Base-by-base conservation (phyloP, 2,113 vertebrate species). In the Leucoraja erinaceus region DNA sequence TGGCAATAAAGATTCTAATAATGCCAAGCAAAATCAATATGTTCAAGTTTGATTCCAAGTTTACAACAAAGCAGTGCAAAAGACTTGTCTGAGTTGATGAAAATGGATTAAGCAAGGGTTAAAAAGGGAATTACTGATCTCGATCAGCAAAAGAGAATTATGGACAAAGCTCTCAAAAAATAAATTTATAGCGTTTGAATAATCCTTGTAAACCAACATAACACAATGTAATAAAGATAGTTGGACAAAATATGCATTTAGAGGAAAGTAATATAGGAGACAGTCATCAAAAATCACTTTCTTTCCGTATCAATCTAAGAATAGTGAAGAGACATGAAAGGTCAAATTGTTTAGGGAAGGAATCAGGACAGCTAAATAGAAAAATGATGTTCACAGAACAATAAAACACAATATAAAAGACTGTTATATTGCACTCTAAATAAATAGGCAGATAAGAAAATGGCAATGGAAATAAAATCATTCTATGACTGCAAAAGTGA, bases 311-410 rank as follows among this genome's bases (percentile, higher is more conserved):
- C 20, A 56, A 83, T 56, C 79, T 25, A 25, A 7, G 79, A 56
- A 56, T 54, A 47, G 14, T 18, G 79, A 47, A 47, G 14, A 18
- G 77, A 54, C 5, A 20, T 78, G 31, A 38, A 78, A 78, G 31
- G n/a, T 78, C 16, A 16, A 0, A 12, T 11, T 47, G 11, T 0
- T 54, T 79, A 79, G 10, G 18, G 10, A 25, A 83, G 79, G 47
- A 56, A 56, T 56, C 47, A 79, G 38, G 79, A 56, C 38, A 83
- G 47, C 79, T 83, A 83, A 83, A 83, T 83, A 83, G 79, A 83
- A 25, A 56, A 83, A 56, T 38, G 38, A 79, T 22, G 20, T 10
- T 56, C 47, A 54, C 38, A 56, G 47, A 83, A 83, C 20, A 22
- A 56, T 56, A 83, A 22, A 11, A 20, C 20, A 83, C 47, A 54